Percentiles rank a stretch among this genome's conserved stretches.
Evolutionary conservation across 2,113 vertebrate genomes (phyloP).

Genomic region (Gobio gobio): DNA sequence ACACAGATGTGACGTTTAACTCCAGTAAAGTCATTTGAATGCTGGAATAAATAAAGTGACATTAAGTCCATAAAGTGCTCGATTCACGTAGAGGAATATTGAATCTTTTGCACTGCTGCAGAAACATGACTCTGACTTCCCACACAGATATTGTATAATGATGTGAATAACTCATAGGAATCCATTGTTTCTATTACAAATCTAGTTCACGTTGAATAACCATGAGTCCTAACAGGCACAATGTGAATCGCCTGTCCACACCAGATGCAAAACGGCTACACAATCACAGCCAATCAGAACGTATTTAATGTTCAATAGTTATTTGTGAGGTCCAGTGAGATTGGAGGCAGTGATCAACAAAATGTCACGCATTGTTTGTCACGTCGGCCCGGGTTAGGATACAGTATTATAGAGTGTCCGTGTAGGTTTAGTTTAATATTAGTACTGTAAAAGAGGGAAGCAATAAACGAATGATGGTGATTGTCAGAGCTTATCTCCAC

Average conservation of each 20-base stretch:
- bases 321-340: background rate
- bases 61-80: background rate
- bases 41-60: background rate
- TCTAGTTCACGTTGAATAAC: background rate
- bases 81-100: background rate
- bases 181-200: background rate
- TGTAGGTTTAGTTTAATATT: constrained; percentile 30
- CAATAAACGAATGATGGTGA: background rate
- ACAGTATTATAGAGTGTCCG: background rate
- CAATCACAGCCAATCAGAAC: background rate
- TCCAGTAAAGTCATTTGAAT: background rate
- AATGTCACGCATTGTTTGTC: background rate
- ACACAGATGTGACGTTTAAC: too few relatives aligned
- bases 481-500: constrained; percentile 39
- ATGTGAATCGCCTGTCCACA: too few relatives aligned
- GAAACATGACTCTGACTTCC: background rate
- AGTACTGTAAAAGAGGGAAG: constrained; percentile 1
- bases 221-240: background rate
- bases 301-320: background rate
- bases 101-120: background rate
- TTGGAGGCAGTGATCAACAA: background rate
- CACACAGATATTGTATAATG: background rate
- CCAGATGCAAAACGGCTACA: background rate
- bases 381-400: background rate
- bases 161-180: background rate